Conservation (phyloP, 2,113 vertebrate genomes). For the Noturus placidus region DNA sequence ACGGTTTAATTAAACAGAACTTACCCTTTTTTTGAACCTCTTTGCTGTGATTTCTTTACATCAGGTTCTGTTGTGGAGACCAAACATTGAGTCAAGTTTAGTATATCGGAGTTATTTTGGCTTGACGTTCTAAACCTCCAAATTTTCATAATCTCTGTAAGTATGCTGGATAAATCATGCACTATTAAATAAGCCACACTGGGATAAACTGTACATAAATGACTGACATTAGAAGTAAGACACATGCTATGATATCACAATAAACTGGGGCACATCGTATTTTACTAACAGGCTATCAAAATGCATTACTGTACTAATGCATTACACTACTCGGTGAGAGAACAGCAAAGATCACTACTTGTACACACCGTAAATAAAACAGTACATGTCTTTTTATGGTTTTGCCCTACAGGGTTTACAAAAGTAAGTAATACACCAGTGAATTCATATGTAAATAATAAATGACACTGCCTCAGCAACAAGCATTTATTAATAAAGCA, state of each 20-base stretch:
- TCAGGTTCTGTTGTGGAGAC: slow-evolving; percentile 8
- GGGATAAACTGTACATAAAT: no score
- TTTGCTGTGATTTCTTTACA: background rate
- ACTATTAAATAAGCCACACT: no score
- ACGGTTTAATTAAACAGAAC: background rate
- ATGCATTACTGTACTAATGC: background rate
- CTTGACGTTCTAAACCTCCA: background rate
- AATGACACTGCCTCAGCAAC: background rate
- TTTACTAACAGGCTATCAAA: no score
- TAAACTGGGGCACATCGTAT: background rate
- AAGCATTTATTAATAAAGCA: background rate
- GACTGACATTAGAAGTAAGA: no score
- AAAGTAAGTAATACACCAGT: background rate
- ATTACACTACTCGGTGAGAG: background rate
- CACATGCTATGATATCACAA: no score
- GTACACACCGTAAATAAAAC: background rate
- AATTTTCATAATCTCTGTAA: no score
- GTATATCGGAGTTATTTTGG: background rate
- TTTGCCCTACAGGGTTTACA: background rate
- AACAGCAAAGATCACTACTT: background rate
- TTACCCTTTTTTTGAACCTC: slow-evolving; percentile 13
- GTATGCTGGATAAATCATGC: background rate
- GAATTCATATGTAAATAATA: background rate
- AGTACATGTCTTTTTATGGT: background rate
- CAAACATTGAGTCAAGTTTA: background rate